Conservation (phyloP, 2,888 invertebrate genomes). For the Scaptodrosophila latifasciaeformis region DNA sequence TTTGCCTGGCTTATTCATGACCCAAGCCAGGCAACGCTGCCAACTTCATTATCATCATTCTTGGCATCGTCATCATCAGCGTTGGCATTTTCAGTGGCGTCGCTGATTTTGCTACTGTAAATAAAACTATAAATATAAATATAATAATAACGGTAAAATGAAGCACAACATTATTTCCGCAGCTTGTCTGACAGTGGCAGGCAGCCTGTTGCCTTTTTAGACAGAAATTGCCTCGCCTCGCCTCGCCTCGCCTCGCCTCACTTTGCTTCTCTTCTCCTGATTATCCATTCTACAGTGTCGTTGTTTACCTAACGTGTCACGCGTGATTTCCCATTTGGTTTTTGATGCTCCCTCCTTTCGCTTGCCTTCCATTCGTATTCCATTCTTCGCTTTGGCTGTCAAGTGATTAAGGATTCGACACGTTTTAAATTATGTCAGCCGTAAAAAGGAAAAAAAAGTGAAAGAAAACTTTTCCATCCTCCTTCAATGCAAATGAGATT, state of each 20-base stretch:
- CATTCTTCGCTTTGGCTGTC: slow-evolving; percentile 29
- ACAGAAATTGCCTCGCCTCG: too few species aligned
- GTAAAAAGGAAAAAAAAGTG: too few species aligned
- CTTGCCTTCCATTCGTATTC: slow-evolving; percentile 8
- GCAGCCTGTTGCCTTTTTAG: slow-evolving; percentile 6
- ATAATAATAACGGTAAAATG: slow-evolving; percentile 41
- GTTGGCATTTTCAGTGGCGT: slow-evolving; percentile 1
- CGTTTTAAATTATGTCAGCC: neutral
- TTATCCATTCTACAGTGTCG: neutral
- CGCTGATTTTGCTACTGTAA: slow-evolving; percentile 26
- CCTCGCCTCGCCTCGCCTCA: too few species aligned
- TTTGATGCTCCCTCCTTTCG: too few species aligned
- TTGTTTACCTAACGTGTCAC: slow-evolving; percentile 34
- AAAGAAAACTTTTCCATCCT: too few species aligned
- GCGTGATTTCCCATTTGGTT: slow-evolving; percentile 43
- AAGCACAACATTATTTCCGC: slow-evolving; percentile 37
- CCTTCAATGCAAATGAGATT: too few species aligned
- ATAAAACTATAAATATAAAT: slow-evolving; percentile 54
- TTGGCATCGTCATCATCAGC: slow-evolving; percentile 1
- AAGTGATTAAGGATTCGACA: slow-evolving; percentile 29
- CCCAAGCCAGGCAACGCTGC: too few species aligned
- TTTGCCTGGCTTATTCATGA: slow-evolving; percentile 51
- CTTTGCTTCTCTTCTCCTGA: too few species aligned
- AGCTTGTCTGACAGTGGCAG: slow-evolving; percentile 16
- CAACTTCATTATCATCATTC: slow-evolving; percentile 18